Evolutionary conservation across 2,113 vertebrate species (phyloP).

Genomic region (Sialia sialis): DNA sequence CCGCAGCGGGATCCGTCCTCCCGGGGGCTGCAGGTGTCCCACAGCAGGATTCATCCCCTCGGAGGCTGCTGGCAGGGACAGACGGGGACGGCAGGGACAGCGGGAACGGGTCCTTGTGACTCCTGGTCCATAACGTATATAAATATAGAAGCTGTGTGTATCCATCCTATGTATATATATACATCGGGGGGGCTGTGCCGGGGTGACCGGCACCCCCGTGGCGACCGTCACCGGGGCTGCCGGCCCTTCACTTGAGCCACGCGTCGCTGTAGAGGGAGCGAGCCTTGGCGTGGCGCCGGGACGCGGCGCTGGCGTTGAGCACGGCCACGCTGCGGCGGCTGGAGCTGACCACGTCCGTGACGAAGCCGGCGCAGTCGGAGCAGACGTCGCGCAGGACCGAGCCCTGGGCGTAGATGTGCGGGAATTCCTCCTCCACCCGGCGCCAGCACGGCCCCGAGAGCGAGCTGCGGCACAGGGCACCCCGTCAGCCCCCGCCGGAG

Average conservation of each 20-base stretch:
- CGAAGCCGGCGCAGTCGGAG: constrained; percentile 86
- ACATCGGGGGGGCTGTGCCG: not conserved
- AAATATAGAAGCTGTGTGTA: constrained; percentile 66
- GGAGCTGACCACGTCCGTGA: constrained; percentile 86
- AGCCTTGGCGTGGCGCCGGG: constrained; percentile 55
- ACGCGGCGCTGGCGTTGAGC: constrained; percentile 79
- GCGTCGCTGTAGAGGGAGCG: constrained; percentile 65
- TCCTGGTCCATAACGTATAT: constrained; percentile 23
- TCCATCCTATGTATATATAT: constrained; percentile 69
- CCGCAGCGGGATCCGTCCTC: not conserved
- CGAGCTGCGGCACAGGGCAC: constrained; percentile 69
- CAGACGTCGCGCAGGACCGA: constrained; percentile 87
- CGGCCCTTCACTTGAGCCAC: constrained; percentile 50
- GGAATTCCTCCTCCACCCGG: constrained; percentile 90
- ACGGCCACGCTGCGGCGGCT: constrained; percentile 91
- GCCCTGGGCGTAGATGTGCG: constrained; percentile 90
- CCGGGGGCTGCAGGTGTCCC: not conserved
- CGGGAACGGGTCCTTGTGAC: not conserved
- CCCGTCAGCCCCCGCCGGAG: not conserved
- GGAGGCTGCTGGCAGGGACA: not conserved
- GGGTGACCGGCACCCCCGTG: not conserved
- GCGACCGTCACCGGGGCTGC: not conserved
- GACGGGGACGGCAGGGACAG: not conserved
- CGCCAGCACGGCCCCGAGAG: constrained; percentile 79
- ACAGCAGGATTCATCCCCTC: not conserved